These are phyloP conservation scores for Percopsis transmontana DNA, from an alignment of 2,113 vertebrate genomes.

Conservation along the genomic window DNA sequence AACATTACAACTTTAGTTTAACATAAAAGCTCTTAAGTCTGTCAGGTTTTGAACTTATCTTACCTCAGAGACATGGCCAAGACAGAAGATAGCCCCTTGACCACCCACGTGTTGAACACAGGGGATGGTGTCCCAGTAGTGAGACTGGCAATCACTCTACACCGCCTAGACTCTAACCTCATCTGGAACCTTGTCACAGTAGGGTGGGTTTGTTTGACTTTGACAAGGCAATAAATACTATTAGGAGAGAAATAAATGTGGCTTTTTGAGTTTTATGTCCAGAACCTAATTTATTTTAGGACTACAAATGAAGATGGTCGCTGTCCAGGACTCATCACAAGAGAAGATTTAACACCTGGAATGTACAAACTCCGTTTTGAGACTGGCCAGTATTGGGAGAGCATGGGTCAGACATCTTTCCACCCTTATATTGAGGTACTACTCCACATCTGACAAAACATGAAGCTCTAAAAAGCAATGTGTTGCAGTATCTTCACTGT, in stretches of 20 bases:
- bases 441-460: too few species aligned
- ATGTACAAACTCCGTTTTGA: slow-evolving; percentile 89
- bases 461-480: too few species aligned
- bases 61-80: too few species aligned
- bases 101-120: slow-evolving; percentile 79
- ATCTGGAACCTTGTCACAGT: slow-evolving; percentile 69
- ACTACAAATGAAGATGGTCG: slow-evolving; percentile 83
- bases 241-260: too few species aligned
- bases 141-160: slow-evolving; percentile 67
- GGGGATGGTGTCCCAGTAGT: slow-evolving; percentile 71
- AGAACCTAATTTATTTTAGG: slow-evolving; percentile 64
- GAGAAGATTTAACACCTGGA: slow-evolving; percentile 72
- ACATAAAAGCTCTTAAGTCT: too few species aligned
- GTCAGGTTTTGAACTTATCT: too few species aligned
- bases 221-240: not conserved
- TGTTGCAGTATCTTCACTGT: too few species aligned
- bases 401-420: slow-evolving; percentile 79
- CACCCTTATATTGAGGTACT: slow-evolving; percentile 94
- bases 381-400: slow-evolving; percentile 86
- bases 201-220: slow-evolving; percentile 72
- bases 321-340: slow-evolving; percentile 76
- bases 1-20: too few species aligned
- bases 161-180: slow-evolving; percentile 57
- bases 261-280: not conserved
- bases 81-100: slow-evolving; percentile 74